Evolutionary conservation across 1,140 invertebrate species (phyloP).

Genomic region (Neodiprion fabricii): DNA sequence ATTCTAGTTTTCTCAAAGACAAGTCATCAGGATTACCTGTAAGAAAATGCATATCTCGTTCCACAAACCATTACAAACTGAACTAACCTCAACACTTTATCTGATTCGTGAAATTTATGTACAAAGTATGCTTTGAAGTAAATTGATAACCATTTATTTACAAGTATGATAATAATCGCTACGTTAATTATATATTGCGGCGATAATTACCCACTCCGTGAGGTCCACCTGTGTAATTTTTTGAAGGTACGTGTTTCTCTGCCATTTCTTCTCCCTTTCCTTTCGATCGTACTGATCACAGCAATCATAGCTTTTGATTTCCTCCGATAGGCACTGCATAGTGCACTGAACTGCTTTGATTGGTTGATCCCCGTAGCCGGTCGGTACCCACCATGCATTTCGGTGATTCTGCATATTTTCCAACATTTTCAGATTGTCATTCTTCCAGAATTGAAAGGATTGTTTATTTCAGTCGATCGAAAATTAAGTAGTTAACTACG

Average conservation of each 20-base stretch:
- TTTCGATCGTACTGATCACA: constrained; percentile 10
- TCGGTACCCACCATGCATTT: constrained; percentile 26
- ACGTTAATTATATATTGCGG: neutral
- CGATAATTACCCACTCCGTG: constrained; percentile 62
- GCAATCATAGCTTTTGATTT: constrained; percentile 22
- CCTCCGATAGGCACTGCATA: neutral
- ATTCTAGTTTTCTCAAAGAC: constrained; percentile 82
- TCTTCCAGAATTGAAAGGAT: constrained; percentile 47
- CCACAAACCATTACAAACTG: neutral
- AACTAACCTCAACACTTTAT: neutral
- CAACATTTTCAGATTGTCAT: constrained; percentile 45
- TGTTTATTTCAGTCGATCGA: constrained; percentile 46
- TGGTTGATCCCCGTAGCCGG: constrained; percentile 12
- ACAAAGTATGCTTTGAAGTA: too few species aligned
- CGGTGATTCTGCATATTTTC: constrained; percentile 41
- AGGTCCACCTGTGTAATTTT: constrained; percentile 60
- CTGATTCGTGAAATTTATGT: neutral
- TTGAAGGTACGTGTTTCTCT: constrained; percentile 41
- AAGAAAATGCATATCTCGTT: constrained; percentile 34
- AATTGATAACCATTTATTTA: too few species aligned
- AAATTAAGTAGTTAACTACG: constrained; percentile 30
- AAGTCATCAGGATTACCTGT: constrained; percentile 86
- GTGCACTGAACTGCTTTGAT: neutral
- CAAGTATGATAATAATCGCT: too few species aligned
- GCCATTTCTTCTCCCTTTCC: constrained; percentile 12